Evolutionary conservation across 2,113 vertebrate species (phyloP).

Genomic region (Eptatretus burgeri): DNA sequence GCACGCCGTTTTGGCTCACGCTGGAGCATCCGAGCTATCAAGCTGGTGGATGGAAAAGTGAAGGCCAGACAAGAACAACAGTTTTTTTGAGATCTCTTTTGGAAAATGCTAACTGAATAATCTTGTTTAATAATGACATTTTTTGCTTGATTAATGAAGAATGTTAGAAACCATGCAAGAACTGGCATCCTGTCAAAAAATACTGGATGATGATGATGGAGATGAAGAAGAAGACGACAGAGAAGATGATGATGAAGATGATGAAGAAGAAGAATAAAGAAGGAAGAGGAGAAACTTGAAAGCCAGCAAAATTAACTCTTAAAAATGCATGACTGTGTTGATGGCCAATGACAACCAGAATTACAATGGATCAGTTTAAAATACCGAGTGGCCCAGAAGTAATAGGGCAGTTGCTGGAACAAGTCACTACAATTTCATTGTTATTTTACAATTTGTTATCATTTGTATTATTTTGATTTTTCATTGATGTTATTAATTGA

Average conservation of each 20-base stretch:
- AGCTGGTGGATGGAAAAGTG: conserved; percentile 18
- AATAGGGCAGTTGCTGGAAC: too few species aligned
- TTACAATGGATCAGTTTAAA: not conserved
- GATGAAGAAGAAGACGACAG: not conserved
- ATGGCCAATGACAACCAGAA: not conserved
- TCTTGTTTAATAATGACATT: not conserved
- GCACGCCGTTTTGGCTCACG: conserved; percentile 66
- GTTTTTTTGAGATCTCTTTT: not conserved
- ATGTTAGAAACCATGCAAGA: not conserved
- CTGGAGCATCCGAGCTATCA: conserved; percentile 86
- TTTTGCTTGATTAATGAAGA: not conserved
- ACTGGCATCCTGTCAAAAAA: too few species aligned
- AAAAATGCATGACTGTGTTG: conserved; percentile 9
- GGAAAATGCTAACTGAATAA: not conserved
- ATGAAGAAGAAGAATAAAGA: not conserved
- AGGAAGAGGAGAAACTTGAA: not conserved
- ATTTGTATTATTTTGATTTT: too few species aligned
- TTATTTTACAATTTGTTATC: too few species aligned
- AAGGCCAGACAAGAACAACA: not conserved
- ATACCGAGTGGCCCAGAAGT: too few species aligned
- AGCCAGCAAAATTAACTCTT: not conserved
- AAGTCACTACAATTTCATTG: too few species aligned
- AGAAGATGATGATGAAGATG: not conserved
- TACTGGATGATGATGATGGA: not conserved
- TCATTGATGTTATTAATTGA: too few species aligned